Base-by-base conservation (phyloP, 2,797 vertebrate genomes). In the Mallotus villosus region DNA sequence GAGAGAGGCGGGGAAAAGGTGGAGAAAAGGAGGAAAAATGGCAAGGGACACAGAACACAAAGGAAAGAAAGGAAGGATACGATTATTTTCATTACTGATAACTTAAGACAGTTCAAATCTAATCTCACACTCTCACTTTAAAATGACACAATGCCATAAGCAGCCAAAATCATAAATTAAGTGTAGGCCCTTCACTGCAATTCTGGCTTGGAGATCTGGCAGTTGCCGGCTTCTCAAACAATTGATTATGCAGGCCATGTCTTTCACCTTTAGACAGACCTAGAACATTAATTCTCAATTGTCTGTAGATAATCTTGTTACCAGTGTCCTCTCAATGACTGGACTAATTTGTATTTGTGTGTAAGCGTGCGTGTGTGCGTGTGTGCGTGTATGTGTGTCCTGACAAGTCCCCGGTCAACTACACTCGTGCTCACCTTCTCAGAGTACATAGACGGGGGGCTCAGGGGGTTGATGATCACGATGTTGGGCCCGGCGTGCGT, bases 371-470 rank as follows among this genome's bases (percentile, higher is more conserved):
- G 37, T 16, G 21, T 65, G 32, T 37, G 29, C n/a, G n/a, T n/a
- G 2, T 21, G 7, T 32, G 34, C 8, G 34, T 37, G 34, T 37
- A 3, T 37, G 6, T 37, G 34, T 14, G 37, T 46, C 41, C 41
- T 46, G 19, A 64, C 9, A 32, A 21, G 5, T 16, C 25, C 60
- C 60, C 6, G 60, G 14, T 27, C 9, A 62, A 29, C 60, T 46
- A 32, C 14, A 25, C 60, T 29, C n/a, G 1, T 2, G n/a, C 62
- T 79, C 27, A 98, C 97, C 96, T 99, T 98, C 90, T 99, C 97
- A 0, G 97, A 99, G 90, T 99, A 99, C 94, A 98, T 95, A 59
- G 97, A 97, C 0, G 96, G 96, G 5, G 95, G 92, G 82, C 96
- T 98, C 37, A 97, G 94, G 0, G 97, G 97, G 91, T 97, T 98